phyloP scores from a whole-genome alignment of 2,888 invertebrate genomes.

The Euspilapteryx auroguttella region DNA sequence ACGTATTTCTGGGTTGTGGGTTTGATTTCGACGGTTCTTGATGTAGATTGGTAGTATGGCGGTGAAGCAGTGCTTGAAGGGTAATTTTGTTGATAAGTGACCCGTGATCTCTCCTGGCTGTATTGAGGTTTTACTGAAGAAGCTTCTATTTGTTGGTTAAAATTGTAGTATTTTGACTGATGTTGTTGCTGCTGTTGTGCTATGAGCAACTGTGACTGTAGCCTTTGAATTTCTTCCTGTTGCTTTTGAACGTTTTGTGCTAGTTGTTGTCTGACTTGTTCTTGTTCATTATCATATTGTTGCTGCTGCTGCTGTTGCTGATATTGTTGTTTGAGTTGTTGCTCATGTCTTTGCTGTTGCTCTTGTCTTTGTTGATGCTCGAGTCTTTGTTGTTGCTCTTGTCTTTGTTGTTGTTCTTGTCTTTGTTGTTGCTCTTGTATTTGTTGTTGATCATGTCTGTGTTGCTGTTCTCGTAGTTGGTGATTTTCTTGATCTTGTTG shows the following conservation, averaged over 20 bases:
- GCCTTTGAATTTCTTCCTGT: slow-evolving; percentile 52
- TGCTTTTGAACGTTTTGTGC: slow-evolving; percentile 52
- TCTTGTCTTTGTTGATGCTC: slow-evolving; percentile 17
- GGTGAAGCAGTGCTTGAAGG: slow-evolving; percentile 29
- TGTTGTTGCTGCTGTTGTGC: slow-evolving; percentile 37
- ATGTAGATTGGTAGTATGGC: slow-evolving; percentile 38
- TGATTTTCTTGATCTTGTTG: slow-evolving; percentile 13
- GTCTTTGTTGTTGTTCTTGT: slow-evolving; percentile 15
- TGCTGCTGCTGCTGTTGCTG: slow-evolving; percentile 30
- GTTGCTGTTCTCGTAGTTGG: slow-evolving; percentile 11
- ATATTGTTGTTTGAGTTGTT: slow-evolving; percentile 17
- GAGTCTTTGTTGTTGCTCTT: slow-evolving; percentile 13
- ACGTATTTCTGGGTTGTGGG: slow-evolving; percentile 52
- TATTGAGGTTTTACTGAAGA: slow-evolving; percentile 37
- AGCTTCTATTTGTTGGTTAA: slow-evolving; percentile 23
- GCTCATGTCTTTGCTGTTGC: slow-evolving; percentile 20
- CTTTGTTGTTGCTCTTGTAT: slow-evolving; percentile 15
- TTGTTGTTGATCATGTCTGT: slow-evolving; percentile 13
- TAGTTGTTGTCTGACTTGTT: slow-evolving; percentile 38
- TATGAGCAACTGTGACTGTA: slow-evolving; percentile 36
- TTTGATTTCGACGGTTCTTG: slow-evolving; percentile 46
- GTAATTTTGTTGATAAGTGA: slow-evolving; percentile 17
- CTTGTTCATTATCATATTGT: slow-evolving; percentile 34
- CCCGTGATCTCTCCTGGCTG: slow-evolving; percentile 36
- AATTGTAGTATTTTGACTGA: slow-evolving; percentile 12